These are phyloP conservation scores for Alces alces DNA, from an alignment of 2,113 vertebrate genomes.

Conservation along the genomic window DNA sequence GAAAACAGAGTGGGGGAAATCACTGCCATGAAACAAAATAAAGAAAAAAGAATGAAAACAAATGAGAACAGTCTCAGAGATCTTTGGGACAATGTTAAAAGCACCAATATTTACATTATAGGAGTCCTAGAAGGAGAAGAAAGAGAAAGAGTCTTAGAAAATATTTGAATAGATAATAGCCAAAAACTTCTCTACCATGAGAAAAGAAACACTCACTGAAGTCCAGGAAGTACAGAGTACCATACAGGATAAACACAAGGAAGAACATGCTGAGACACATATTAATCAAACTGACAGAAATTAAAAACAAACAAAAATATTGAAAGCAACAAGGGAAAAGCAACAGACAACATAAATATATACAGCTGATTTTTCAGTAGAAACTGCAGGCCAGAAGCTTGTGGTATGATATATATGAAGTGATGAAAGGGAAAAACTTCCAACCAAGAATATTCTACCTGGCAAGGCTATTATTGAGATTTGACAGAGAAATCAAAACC, in stretches of 20 bases:
- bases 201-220: neutral
- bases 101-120: neutral
- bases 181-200: neutral
- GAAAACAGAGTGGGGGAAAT: neutral
- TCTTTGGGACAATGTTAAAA: neutral
- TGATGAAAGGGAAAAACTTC: neutral
- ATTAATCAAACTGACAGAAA: neutral
- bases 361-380: neutral
- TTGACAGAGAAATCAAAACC: neutral
- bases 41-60: neutral
- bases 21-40: neutral
- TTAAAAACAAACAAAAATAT: neutral
- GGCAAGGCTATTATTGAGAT: neutral
- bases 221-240: neutral
- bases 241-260: neutral
- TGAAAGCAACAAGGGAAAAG: neutral
- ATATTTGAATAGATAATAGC: neutral
- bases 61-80: neutral
- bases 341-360: neutral
- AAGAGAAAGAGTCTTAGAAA: neutral
- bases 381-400: neutral
- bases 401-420: neutral
- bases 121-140: neutral
- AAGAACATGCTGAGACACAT: neutral
- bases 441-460: neutral